Conservation (phyloP, 1,140 invertebrate species). For the Copidosoma floridanum region DNA sequence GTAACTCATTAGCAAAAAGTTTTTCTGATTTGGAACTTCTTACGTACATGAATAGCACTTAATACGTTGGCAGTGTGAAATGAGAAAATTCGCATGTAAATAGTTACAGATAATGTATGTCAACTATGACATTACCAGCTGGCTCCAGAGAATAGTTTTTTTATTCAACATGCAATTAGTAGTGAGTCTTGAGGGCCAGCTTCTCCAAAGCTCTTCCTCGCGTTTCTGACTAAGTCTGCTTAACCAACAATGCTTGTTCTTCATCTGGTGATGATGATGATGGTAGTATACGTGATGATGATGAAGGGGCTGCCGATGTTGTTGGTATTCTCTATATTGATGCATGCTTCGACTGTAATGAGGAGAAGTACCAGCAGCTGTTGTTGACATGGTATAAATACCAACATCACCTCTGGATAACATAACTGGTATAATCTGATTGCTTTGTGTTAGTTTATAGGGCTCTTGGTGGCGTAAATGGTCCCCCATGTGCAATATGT, state of each 20-base stretch:
- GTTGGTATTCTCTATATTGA: no score
- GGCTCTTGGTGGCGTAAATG: constrained; percentile 62
- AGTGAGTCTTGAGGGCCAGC: constrained; percentile 47
- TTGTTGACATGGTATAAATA: constrained; percentile 15
- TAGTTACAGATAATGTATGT: no score
- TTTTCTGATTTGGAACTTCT: no score
- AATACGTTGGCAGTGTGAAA: no score
- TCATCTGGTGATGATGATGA: not conserved
- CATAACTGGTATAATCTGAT: no score
- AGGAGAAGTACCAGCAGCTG: not conserved
- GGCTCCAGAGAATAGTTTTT: constrained; percentile 47
- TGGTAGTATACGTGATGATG: constrained; percentile 2
- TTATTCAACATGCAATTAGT: constrained; percentile 49
- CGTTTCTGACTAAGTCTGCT: no score
- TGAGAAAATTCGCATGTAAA: no score
- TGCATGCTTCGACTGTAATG: no score
- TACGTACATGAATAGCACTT: no score
- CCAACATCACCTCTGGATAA: no score
- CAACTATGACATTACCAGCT: constrained; percentile 51
- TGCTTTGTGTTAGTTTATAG: constrained; percentile 52
- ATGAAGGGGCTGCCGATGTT: not conserved
- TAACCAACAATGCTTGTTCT: not conserved
- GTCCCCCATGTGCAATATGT: constrained; percentile 26
- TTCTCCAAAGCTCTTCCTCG: constrained; percentile 48
- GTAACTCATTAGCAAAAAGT: no score